A percentile compares a stretch with the other conserved stretches of the same genome.
Evolutionary conservation across 2,113 vertebrate genomes (phyloP).

Genomic region (Turdus rufiventris): DNA sequence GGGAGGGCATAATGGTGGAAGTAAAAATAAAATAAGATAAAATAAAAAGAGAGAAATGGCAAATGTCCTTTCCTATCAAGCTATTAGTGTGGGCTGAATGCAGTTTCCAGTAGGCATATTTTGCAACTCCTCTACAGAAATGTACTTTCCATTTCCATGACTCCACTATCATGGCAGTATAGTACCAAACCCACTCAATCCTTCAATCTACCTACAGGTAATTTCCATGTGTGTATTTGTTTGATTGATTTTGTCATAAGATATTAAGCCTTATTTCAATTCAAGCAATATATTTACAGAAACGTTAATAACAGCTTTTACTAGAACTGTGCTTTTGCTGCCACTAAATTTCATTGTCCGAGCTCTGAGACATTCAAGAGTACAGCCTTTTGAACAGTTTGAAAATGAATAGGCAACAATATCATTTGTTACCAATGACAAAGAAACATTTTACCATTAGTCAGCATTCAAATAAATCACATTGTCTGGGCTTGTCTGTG

Average conservation of each 20-base stretch:
- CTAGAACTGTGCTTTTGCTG: neutral
- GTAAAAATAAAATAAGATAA: neutral
- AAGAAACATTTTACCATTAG: constrained; percentile 20
- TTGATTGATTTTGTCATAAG: neutral
- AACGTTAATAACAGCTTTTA: constrained; percentile 1
- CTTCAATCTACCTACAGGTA: neutral
- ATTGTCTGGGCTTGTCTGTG: neutral
- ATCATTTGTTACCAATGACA: neutral
- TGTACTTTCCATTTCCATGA: neutral
- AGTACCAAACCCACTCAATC: neutral
- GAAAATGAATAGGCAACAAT: constrained; percentile 7
- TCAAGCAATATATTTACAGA: neutral
- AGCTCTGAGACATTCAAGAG: neutral
- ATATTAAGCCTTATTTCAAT: neutral
- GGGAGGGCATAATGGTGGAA: neutral
- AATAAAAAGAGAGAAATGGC: neutral
- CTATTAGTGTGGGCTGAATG: neutral
- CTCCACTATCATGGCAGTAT: neutral
- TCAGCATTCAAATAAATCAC: constrained; percentile 40
- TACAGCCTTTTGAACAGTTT: neutral
- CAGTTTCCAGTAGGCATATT: neutral
- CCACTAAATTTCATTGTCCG: neutral
- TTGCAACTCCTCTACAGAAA: neutral
- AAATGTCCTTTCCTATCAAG: neutral
- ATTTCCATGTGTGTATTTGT: neutral